phyloP scores from a whole-genome alignment of 37 sponge, comb jelly and placozoan genomes.

The Dysidea cf. avara region DNA sequence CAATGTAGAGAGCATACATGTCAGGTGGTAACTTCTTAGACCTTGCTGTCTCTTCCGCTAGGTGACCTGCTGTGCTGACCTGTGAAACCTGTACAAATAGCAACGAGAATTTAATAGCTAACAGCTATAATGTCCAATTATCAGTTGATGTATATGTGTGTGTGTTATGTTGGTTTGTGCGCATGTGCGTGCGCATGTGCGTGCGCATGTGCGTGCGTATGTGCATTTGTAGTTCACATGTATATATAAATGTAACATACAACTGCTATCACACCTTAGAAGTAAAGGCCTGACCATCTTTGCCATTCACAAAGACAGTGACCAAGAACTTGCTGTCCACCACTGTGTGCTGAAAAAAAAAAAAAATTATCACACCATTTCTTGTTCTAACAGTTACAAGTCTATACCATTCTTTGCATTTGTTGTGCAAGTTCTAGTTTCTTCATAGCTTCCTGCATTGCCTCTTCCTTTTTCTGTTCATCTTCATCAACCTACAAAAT shows the following conservation, averaged over 20 bases:
- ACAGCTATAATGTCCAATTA: not conserved
- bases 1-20: conserved; percentile 70
- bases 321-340: conserved; percentile 41
- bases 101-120: conserved; percentile 7
- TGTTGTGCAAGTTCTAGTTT: conserved; percentile 3
- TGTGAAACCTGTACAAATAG: conserved; percentile 37
- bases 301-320: conserved; percentile 49
- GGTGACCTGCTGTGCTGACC: conserved; percentile 39
- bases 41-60: conserved; percentile 46
- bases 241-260: no score
- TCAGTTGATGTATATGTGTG: not conserved
- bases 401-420: not conserved
- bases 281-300: conserved; percentile 39
- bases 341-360: no score
- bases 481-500: conserved; percentile 34
- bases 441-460: conserved; percentile 49
- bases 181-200: no score
- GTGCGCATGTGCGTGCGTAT: no score
- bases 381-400: conserved; percentile 15
- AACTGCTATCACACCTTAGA: conserved; percentile 46
- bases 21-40: conserved; percentile 44
- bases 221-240: no score
- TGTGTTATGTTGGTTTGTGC: conserved; percentile 4
- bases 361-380: no score
- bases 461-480: conserved; percentile 60